Base-by-base conservation (phyloP, 1,140 invertebrate genomes). In the Eupristina koningsbergeri region DNA sequence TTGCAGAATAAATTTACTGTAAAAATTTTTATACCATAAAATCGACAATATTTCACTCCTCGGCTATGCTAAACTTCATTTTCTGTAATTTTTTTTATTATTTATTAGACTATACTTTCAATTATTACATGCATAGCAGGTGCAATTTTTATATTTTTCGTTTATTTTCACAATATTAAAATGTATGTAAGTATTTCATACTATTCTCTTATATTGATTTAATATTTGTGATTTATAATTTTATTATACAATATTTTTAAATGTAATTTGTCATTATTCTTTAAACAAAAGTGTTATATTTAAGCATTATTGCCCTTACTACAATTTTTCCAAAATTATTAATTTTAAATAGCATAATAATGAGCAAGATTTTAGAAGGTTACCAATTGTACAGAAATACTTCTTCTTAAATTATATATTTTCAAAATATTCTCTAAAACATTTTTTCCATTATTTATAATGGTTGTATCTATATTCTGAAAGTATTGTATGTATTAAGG, bases 361-460 rank as follows among this genome's bases (percentile, higher is more conserved):
- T 69, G 39, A 69, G 64, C 64, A 69, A 69, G 19, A 50, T 7
- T 69, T 69, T 39, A 39, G 19, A 22, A 69, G 34, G 34, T 69
- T 69, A 34, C 34, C 64, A 69, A 69, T 34, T 69, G 17, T 34
- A 22, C 34, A 7, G 34, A 69, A 69, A 39, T 69, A 67, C 31
- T n/a, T 17, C 36, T 67, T 67, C 63, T 67, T 31, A 69, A 69
- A 39, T 69, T 69, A 69, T 34, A 69, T 39, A 13, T 69, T 69
- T 69, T 69, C 17, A 34, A 39, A 69, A 69, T 69, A 34, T 39
- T 39, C 64, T 15, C 13, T 69, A 17, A 31, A 5, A 36, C 34
- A n/a, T 11, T 34, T 39, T 69, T 39, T 47, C 26, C 19, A 74
- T 74, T 47, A 47, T 47, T 47, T 47, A 47, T 31, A 47, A 15